Evolutionary conservation across 1,140 invertebrate species (phyloP), one percentile per base, ranked within the genome.

Genomic region (Cydia pomonella): DNA sequence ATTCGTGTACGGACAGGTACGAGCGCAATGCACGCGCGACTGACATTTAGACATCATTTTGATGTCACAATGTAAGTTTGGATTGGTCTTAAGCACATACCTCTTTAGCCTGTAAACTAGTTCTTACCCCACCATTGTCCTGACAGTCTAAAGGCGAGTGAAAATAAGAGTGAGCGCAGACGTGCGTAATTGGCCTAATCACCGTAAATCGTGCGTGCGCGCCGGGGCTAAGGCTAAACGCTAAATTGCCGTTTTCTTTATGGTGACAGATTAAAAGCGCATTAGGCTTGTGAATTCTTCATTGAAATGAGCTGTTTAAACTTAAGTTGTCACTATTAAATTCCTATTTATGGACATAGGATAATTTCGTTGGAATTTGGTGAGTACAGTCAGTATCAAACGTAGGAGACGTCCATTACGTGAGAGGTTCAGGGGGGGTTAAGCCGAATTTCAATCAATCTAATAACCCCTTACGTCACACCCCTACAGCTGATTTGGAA

Each of bases 301-400:
- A 59, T 59, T 59, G 21, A 59, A 59, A 59, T 59, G 21, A 59
- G 53, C 53, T 59, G n/a, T 50, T 59, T 59, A 59, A 59, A 59
- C 18, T 59, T 10, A n/a, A 2, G 16, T 3, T 12, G 18, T 59
- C 53, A 59, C 53, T 59, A 59, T 59, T 59, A 59, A 59, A n/a
- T 16, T 47, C 16, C 44, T n/a, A 53, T 59, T 59, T 59, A 59
- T 59, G 21, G 53, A 44, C 2, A 2, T 44, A 44, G 12, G 41
- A 3, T 41, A 12, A 41, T 41, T 41, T 41, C 12, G 0, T 12
- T 41, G 10, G 38, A 6, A 38, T 3, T 38, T 38, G 33, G 33
- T 38, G 2, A 10, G 33, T 27, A 27, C n/a, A n/a, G n/a, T n/a
- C n/a, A n/a, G n/a, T n/a, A n/a, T n/a, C n/a, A n/a, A 33, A 6